A percentile compares a stretch with the other conserved stretches of the same genome.
phyloP scores from a whole-genome alignment of 2,797 vertebrate genomes.

The Apogon hyalosoma region DNA sequence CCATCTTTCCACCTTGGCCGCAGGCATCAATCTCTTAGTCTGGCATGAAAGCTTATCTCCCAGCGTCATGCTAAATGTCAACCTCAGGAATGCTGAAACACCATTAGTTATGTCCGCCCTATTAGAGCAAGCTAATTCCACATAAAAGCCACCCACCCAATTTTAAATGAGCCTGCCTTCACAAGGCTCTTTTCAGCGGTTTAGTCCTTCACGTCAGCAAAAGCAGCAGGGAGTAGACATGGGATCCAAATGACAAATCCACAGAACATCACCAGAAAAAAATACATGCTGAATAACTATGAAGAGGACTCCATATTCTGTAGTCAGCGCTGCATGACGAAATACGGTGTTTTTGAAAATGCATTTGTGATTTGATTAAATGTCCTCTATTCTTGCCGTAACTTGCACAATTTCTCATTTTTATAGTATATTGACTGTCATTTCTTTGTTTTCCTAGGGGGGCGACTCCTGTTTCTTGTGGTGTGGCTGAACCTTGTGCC shows the following conservation, averaged over 20 bases:
- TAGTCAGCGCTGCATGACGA: slow-evolving; percentile 14
- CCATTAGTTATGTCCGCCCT: slow-evolving; percentile 72
- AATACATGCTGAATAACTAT: slow-evolving; percentile 43
- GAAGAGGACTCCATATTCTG: slow-evolving; percentile 16
- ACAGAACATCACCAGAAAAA: slow-evolving; percentile 37
- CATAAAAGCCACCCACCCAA: slow-evolving; percentile 65
- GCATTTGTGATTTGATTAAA: slow-evolving; percentile 1
- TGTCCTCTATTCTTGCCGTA: not conserved
- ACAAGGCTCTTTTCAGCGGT: slow-evolving; percentile 31
- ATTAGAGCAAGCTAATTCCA: slow-evolving; percentile 73
- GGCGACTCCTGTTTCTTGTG: slow-evolving; percentile 92
- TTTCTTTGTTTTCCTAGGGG: slow-evolving; percentile 80
- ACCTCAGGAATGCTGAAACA: slow-evolving; percentile 55
- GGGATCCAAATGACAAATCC: slow-evolving; percentile 38
- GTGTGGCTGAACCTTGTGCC: slow-evolving; percentile 92
- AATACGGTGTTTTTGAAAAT: slow-evolving; percentile 14
- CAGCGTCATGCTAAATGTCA: slow-evolving; percentile 72
- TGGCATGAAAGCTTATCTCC: slow-evolving; percentile 70
- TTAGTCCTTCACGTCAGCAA: slow-evolving; percentile 47
- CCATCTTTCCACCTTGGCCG: slow-evolving; percentile 32
- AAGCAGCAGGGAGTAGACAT: slow-evolving; percentile 47
- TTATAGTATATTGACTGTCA: not conserved
- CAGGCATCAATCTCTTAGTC: slow-evolving; percentile 51
- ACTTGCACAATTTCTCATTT: not conserved
- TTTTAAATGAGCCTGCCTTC: slow-evolving; percentile 66